These are phyloP conservation scores for Ovis canadensis DNA, from an alignment of 2,113 vertebrate genomes.

Conservation along the genomic window DNA sequence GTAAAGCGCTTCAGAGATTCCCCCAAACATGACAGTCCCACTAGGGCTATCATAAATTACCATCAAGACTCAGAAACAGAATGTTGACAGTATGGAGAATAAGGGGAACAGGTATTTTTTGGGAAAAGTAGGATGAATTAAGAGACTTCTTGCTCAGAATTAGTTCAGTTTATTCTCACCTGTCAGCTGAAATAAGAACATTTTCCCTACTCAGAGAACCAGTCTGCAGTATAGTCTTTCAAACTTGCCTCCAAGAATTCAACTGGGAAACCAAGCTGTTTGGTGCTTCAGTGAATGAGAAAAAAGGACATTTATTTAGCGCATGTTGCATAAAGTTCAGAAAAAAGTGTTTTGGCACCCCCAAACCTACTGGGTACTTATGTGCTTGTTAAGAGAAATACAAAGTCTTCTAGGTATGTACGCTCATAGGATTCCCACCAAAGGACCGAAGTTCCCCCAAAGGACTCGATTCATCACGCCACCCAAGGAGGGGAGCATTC, in stretches of 20 bases:
- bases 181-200: not conserved
- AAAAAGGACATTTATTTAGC: not conserved
- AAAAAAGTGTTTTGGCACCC: not conserved
- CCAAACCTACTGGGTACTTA: not conserved
- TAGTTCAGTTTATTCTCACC: not conserved
- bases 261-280: not conserved
- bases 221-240: not conserved
- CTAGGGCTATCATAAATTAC: not conserved
- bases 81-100: not conserved
- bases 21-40: not conserved
- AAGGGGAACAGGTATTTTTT: not conserved
- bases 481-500: not conserved
- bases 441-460: not conserved
- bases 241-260: not conserved
- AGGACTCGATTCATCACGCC: not conserved
- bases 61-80: not conserved
- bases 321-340: not conserved
- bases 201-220: not conserved
- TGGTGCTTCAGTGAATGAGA: not conserved
- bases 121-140: not conserved
- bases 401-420: not conserved
- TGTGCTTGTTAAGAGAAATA: not conserved
- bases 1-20: not conserved
- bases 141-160: not conserved
- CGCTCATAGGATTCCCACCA: not conserved